Base-by-base conservation (phyloP, 2,888 invertebrate genomes). In the Protophormia terraenovae region DNA sequence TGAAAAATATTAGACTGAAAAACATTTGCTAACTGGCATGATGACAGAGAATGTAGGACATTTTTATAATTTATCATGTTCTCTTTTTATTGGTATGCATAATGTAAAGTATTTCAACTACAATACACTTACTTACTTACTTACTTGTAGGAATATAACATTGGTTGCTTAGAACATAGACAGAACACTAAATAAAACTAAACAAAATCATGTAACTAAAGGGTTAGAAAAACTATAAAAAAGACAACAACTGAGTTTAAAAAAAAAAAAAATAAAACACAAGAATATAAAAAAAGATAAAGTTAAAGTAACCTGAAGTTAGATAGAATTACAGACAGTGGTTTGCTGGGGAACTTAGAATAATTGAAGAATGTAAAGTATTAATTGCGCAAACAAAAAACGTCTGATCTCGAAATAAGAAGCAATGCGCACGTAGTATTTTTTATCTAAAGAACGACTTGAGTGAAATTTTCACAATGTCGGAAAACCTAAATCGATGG, bases 11-110 rank as follows among this genome's bases (percentile, higher is more conserved):
- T n/a, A 47, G 19, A 78, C 35, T 50, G 2, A 14, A 45, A 50
- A 71, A 14, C 38, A 38, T 22, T 71, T 19, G 35, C 38, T 50
- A 72, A 72, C 19, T 72, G 14, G 24, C 3, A 66, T 66, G 55
- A 14, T 80, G 62, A 66, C 72, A 72, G 32, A 22, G 32, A 45
- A 80, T 64, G 64, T 72, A 72, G 72, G 72, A 72, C 79, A 80
- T 14, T 72, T 80, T 80, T 64, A 64, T 55, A 80, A 80, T 80
- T 80, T 58, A 80, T 80, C 66, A 80, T 27, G 5, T 69, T 8
- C 60, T 38, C 24, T 66, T 32, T 60, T 69, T n/a, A n/a, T 53
- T 22, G 41, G 27, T 41, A 27, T 76, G 32, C n/a, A 50, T 66
- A 41, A 71, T 53, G 7, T 29, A 67, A n/a, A 76, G 6, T 32